Base-by-base conservation (phyloP, 2,113 vertebrate species). In the Carassius auratus region DNA sequence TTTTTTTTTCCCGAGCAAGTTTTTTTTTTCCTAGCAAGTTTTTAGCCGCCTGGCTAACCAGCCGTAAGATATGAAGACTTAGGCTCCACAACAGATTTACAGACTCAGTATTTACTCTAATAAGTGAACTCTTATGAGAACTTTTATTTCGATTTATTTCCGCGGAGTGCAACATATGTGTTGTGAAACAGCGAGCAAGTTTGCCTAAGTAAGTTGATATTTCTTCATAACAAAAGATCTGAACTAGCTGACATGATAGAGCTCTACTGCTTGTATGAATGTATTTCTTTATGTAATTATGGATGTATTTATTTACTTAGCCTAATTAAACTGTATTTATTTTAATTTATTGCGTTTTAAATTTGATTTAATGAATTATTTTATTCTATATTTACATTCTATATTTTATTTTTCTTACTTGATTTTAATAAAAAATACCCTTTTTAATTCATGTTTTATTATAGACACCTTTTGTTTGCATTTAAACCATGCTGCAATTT, bases 1-100 rank as follows among this genome's bases (percentile, higher is more conserved):
- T n/a, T n/a, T 55, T 3, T n/a, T 59, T 57, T 59, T 59, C 8
- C 17, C n/a, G 26, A 36, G 48, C 45, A n/a, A 83, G 52, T 55
- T 83, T 55, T 8, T 59, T 59, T 55, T 57, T 57, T 8, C 6
- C n/a, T 17, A 36, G 48, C 45, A 82, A 19, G 48, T 71, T 55
- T 73, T 73, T 83, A 83, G 81, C 81, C 81, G 68, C 33, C 68
- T 42, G 64, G 79, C 81, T 83, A 83, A 83, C 81, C 17, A 57
- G 33, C 68, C 21, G 13, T 8, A 33, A 73, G 33, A 83, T 50
- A 42, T 73, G 81, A 83, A 83, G 21, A 73, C 80, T 68, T 55
- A 7, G 26, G 19, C 26, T 52, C 10, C 5, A 82, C 42, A 36
- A 82, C 61, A 50, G 52, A 81, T 45, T 19, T 66, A 30, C 14